These are phyloP conservation scores for Brenthis daphne DNA, from an alignment of 2,888 invertebrate species.

Conservation along the genomic window DNA sequence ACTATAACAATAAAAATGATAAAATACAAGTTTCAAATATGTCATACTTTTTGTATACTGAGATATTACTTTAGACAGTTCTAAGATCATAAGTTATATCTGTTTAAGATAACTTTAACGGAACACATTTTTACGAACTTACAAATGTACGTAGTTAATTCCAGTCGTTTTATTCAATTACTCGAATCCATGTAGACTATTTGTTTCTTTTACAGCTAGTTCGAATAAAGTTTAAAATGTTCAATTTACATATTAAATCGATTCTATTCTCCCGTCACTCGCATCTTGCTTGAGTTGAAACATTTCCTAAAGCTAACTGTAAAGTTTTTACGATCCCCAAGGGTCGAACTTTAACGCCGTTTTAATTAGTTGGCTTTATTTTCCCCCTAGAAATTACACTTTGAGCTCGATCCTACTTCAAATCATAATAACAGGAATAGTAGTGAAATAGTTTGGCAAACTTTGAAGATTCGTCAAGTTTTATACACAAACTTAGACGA, in stretches of 20 bases:
- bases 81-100: too few species aligned
- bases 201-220: conserved; percentile 22
- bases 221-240: conserved; percentile 24
- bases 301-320: conserved; percentile 28
- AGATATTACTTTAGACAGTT: too few species aligned
- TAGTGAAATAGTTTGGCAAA: conserved; percentile 24
- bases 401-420: conserved; percentile 32
- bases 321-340: conserved; percentile 45
- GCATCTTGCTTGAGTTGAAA: conserved; percentile 36
- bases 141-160: background rate
- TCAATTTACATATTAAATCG: conserved; percentile 35
- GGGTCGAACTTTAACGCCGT: conserved; percentile 42
- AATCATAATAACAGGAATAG: conserved; percentile 34
- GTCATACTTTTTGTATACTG: too few species aligned
- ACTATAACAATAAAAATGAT: too few species aligned
- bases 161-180: conserved; percentile 17
- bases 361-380: conserved; percentile 45
- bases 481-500: conserved; percentile 4
- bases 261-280: conserved; percentile 27
- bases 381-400: conserved; percentile 40
- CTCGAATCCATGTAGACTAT: conserved; percentile 8
- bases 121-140: background rate
- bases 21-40: too few species aligned
- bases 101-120: too few species aligned
- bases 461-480: conserved; percentile 13